Evolutionary conservation across 1,140 invertebrate species (phyloP).

Genomic region (Ips typographus): DNA sequence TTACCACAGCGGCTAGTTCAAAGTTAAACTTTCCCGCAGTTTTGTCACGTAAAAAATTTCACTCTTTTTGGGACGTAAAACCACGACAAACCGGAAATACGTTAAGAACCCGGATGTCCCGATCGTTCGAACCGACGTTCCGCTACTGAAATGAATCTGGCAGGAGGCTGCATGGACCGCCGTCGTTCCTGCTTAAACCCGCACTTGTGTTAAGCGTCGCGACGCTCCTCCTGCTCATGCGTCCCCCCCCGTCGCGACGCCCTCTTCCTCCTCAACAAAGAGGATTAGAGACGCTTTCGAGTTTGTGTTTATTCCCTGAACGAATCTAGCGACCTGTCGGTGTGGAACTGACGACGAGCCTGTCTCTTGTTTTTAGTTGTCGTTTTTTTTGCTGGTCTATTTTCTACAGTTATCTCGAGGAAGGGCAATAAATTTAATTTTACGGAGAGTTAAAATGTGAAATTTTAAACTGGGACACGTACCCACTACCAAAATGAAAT

Average conservation of each 20-base stretch:
- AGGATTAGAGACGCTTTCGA: constrained; percentile 48
- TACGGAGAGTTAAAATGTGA: constrained; percentile 8
- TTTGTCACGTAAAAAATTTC: not conserved
- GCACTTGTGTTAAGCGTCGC: constrained; percentile 53
- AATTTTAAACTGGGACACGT: constrained; percentile 11
- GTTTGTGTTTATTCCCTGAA: constrained; percentile 53
- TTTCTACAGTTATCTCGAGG: constrained; percentile 10
- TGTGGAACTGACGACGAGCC: constrained; percentile 42
- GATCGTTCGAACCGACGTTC: constrained; percentile 37
- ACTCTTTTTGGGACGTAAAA: too few species aligned
- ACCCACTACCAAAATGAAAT: not conserved
- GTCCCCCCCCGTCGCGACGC: constrained; percentile 41
- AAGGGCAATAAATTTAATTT: constrained; percentile 14
- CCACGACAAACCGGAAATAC: constrained; percentile 31
- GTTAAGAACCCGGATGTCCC: not conserved
- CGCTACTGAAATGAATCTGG: constrained; percentile 42
- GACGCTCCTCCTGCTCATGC: constrained; percentile 51
- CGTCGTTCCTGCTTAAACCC: constrained; percentile 46
- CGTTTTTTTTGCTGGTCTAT: constrained; percentile 16
- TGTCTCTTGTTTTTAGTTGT: constrained; percentile 13
- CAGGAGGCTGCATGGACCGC: constrained; percentile 47
- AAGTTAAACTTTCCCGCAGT: not conserved
- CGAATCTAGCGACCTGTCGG: constrained; percentile 49
- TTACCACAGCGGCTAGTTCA: not conserved
- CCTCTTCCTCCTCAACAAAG: constrained; percentile 46